Percentiles rank a stretch among this genome's conserved stretches.
Conservation (phyloP, 1,140 invertebrate genomes). For the Psilanteris sp. region DNA sequence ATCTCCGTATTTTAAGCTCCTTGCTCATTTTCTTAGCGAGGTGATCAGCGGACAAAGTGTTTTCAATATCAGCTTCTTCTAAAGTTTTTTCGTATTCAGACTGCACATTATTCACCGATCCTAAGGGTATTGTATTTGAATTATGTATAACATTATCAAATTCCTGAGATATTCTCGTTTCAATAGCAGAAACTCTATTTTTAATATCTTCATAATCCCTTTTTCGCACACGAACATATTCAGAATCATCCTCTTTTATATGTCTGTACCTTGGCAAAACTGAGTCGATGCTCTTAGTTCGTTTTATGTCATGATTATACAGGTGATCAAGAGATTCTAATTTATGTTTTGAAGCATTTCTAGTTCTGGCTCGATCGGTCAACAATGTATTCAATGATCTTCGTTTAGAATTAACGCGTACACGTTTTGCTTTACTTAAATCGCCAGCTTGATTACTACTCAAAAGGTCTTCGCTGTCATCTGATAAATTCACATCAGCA, state of each 20-base stretch:
- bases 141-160: conserved; percentile 80
- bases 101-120: conserved; percentile 81
- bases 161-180: conserved; percentile 85
- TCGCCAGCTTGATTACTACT: conserved; percentile 19
- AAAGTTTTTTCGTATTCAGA: conserved; percentile 86
- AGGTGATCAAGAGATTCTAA: conserved; percentile 7
- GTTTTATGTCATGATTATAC: conserved; percentile 11
- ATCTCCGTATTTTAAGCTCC: conserved; percentile 86
- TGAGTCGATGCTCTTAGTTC: conserved; percentile 51
- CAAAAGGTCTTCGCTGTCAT: conserved; percentile 61
- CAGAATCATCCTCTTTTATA: conserved; percentile 65
- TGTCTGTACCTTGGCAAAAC: conserved; percentile 9
- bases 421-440: conserved; percentile 32
- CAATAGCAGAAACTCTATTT: conserved; percentile 85
- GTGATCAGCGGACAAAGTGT: conserved; percentile 84
- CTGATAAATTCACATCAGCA: conserved; percentile 75
- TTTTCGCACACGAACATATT: conserved; percentile 85
- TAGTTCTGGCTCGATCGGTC: not conserved
- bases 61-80: conserved; percentile 82
- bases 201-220: conserved; percentile 88
- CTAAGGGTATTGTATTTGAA: conserved; percentile 42
- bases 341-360: conserved; percentile 17
- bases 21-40: conserved; percentile 85
- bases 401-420: conserved; percentile 14
- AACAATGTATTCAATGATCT: conserved; percentile 30